Evolutionary conservation across 2,888 invertebrate genomes (phyloP).

Genomic region (Tiliacea citrago): DNA sequence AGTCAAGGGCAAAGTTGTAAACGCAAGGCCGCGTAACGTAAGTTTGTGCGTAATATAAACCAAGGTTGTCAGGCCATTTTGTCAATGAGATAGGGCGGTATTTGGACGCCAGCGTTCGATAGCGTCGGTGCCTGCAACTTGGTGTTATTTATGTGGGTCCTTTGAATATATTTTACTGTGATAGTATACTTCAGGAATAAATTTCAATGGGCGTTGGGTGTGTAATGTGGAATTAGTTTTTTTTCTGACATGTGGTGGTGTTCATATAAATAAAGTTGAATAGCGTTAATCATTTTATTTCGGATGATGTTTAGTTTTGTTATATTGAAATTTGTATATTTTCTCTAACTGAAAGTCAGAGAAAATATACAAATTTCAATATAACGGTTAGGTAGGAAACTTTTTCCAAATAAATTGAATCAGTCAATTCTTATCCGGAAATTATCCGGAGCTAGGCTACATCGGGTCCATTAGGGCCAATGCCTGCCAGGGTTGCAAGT

Average conservation of each 20-base stretch:
- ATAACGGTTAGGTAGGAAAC: not conserved
- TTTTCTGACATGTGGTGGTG: conserved; percentile 5
- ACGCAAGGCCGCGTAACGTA: conserved; percentile 69
- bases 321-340: not conserved
- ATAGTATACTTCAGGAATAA: conserved; percentile 37
- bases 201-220: conserved; percentile 42
- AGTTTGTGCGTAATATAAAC: conserved; percentile 75
- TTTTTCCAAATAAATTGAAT: not conserved
- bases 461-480: too few species aligned
- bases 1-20: conserved; percentile 74
- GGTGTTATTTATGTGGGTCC: conserved; percentile 61
- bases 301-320: not conserved
- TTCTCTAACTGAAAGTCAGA: not conserved
- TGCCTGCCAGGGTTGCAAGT: too few species aligned
- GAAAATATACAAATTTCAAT: too few species aligned
- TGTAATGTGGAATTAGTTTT: conserved; percentile 19
- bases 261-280: conserved; percentile 12
- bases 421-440: too few species aligned
- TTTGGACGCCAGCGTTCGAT: conserved; percentile 60
- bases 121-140: conserved; percentile 53
- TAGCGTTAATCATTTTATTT: not conserved
- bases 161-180: conserved; percentile 57
- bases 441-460: not conserved
- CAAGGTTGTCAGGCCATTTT: conserved; percentile 75
- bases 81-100: conserved; percentile 76